Evolutionary conservation across 2,797 vertebrate species (phyloP), one percentile per base, ranked within the genome.

Genomic region (Anomalospiza imberbis): DNA sequence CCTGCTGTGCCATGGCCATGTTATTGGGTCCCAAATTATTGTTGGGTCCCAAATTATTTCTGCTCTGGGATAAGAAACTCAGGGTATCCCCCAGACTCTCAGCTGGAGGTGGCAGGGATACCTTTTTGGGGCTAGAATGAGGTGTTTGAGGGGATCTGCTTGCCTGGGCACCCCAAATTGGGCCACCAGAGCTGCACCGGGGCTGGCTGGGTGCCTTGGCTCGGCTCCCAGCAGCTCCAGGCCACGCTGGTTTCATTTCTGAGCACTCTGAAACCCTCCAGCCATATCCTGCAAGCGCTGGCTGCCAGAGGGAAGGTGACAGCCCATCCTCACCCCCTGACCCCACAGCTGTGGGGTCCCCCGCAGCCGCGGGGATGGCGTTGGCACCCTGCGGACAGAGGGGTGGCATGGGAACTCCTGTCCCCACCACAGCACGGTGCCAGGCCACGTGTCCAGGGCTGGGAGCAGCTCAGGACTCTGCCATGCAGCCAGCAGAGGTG

Each of bases 351-450:
- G 14, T 13, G 25, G 31, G 36, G 47, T 48, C 34, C 25, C 25
- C 48, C 14, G 47, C 47, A 25, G 47, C 48, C 25, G 6, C 2
- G 25, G 63, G 17, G 32, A 34, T 1, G 12, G 34, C 3, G 2
- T 1, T 31, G 67, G 12, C 67, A 18, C 2, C 54, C 54, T 47
- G 20, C 1, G 4, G 71, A n/a, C 26, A 14, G 34, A 34, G 34
- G 34, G 34, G 4, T 45, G 72, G 55, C 79, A 32, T 1, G 0
- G 36, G 51, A 17, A 25, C 36, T 91, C 22, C 50, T 2, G 3
- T 17, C 36, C 10, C 17, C 2, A 1, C 9, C 4, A 0, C 7
- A 21, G n/a, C 50, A 4, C 81, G 0, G 1, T 57, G 63, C 79
- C 55, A 53, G 54, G 24, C 17, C 3, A 0, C 5, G 2, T 44